phyloP scores from a whole-genome alignment of 2,797 vertebrate genomes.

The Oreochromis mossambicus region DNA sequence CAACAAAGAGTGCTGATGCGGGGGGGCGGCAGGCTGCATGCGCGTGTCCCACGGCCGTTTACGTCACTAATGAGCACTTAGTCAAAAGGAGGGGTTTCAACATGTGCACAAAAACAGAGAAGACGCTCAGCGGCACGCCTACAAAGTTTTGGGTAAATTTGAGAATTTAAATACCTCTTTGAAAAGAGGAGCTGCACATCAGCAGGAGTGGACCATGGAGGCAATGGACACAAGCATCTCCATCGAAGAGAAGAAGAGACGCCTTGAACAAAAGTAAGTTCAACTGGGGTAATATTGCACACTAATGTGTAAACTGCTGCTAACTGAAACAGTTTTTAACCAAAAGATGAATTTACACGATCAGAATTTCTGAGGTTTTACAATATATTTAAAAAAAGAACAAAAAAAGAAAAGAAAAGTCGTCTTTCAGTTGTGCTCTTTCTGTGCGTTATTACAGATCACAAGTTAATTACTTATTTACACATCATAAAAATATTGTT shows the following conservation, averaged over 20 bases:
- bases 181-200: background rate
- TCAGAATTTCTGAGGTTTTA: background rate
- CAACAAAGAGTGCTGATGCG: background rate
- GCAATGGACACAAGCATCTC: background rate
- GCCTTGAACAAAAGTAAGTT: slow-evolving; percentile 73
- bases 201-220: slow-evolving; percentile 8
- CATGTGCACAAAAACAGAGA: background rate
- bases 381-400: background rate
- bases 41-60: background rate
- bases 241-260: slow-evolving; percentile 39
- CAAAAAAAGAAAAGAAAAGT: background rate
- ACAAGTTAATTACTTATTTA: background rate
- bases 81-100: slow-evolving; percentile 12
- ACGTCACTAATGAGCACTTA: background rate
- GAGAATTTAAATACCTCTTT: background rate
- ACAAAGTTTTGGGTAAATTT: background rate
- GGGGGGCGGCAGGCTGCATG: background rate
- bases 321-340: background rate
- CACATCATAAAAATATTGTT: background rate
- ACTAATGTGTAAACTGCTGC: background rate
- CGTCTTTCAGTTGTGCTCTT: background rate
- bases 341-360: background rate
- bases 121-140: slow-evolving; percentile 7
- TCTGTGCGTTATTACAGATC: background rate
- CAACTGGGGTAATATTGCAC: background rate